Evolutionary conservation across 2,797 vertebrate species (phyloP).

Genomic region (Champsocephalus esox): DNA sequence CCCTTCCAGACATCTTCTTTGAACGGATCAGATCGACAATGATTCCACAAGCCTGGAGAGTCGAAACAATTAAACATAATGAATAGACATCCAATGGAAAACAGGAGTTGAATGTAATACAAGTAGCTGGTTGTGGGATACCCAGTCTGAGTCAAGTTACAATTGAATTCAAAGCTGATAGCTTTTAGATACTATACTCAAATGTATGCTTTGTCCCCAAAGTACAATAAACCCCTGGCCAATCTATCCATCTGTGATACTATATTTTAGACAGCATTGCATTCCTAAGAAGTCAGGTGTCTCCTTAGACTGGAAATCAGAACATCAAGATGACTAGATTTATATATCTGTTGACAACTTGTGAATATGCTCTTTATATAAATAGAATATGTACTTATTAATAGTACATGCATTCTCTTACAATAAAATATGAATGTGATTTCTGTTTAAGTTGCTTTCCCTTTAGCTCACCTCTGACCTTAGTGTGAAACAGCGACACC

Average conservation of each 20-base stretch:
- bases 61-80: background rate
- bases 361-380: background rate
- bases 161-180: background rate
- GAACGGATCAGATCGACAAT: slow-evolving; percentile 97
- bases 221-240: background rate
- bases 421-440: too few species aligned
- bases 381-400: too few species aligned
- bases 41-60: slow-evolving; percentile 92
- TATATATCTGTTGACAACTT: background rate
- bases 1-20: slow-evolving; percentile 99
- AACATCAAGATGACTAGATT: background rate
- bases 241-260: background rate
- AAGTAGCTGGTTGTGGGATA: background rate
- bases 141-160: background rate
- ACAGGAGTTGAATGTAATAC: background rate
- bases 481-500: slow-evolving; percentile 49
- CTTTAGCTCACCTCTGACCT: background rate
- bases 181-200: too few species aligned
- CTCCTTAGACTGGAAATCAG: background rate
- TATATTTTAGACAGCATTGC: background rate
- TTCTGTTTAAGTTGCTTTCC: background rate
- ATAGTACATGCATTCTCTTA: too few species aligned
- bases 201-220: background rate
- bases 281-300: background rate
- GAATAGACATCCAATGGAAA: background rate